These are phyloP conservation scores for Promerops cafer DNA, from an alignment of 2,113 vertebrate species.

Conservation along the genomic window DNA sequence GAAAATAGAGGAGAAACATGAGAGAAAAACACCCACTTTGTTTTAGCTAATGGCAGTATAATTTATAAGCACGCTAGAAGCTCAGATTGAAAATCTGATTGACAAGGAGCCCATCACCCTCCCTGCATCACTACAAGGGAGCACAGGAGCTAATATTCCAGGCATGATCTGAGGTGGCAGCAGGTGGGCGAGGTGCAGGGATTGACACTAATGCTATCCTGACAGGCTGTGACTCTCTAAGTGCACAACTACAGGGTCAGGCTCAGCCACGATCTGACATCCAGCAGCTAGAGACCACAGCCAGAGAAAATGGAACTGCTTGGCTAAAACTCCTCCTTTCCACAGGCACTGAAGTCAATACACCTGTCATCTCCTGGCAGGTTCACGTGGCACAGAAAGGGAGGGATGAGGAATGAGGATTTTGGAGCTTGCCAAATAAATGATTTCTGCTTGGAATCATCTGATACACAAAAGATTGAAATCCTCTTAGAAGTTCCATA, in stretches of 20 bases:
- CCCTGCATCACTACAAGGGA: background rate
- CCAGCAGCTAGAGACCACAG: background rate
- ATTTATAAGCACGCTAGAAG: background rate
- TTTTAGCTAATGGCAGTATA: slow-evolving; percentile 2
- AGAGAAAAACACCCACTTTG: background rate
- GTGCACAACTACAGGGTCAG: background rate
- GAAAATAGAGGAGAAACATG: background rate
- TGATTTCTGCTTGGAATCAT: background rate
- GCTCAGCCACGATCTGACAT: background rate
- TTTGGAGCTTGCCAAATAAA: background rate
- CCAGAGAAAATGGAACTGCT: background rate
- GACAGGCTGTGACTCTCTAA: slow-evolving; percentile 14
- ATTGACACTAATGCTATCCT: slow-evolving; percentile 7
- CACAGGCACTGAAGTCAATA: background rate
- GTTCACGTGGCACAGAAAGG: background rate
- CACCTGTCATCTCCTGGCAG: background rate
- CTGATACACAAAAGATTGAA: background rate
- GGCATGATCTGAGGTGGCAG: background rate
- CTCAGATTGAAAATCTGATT: background rate
- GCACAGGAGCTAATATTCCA: background rate
- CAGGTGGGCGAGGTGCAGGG: background rate
- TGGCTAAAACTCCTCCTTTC: background rate
- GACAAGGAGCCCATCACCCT: background rate
- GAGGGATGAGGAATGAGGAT: background rate
- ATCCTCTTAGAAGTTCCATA: background rate